Percentiles rank a stretch among this genome's conserved stretches.
These are phyloP conservation scores for Champsocephalus gunnari DNA, from an alignment of 2,797 vertebrate species.

Conservation along the genomic window DNA sequence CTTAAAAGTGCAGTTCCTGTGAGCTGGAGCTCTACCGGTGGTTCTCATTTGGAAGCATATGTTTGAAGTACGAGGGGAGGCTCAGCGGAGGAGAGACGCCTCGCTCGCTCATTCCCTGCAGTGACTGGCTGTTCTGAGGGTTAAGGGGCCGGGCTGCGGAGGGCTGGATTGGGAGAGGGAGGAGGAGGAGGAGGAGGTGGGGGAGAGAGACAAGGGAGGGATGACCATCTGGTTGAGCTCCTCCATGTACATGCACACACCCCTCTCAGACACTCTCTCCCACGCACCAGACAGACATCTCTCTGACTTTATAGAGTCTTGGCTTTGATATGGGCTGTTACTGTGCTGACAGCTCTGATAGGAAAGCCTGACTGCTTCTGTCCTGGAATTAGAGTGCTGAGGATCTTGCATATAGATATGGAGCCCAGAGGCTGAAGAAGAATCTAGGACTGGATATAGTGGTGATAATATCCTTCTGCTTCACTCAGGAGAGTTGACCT, in stretches of 20 bases:
- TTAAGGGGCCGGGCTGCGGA: constrained; percentile 73
- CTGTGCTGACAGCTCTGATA: constrained; percentile 72
- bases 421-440: constrained; percentile 62
- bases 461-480: constrained; percentile 51
- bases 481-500: constrained; percentile 49
- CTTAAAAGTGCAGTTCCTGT: constrained; percentile 57
- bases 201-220: constrained; percentile 71
- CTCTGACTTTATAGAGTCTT: constrained; percentile 57
- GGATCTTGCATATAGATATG: constrained; percentile 67
- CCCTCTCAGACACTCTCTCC: constrained; percentile 67
- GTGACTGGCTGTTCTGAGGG: constrained; percentile 75
- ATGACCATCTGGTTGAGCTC: constrained; percentile 84
- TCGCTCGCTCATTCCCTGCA: constrained; percentile 40
- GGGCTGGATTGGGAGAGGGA: constrained; percentile 57
- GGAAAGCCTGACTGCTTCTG: constrained; percentile 62
- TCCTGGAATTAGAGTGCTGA: constrained; percentile 73
- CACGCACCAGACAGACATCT: constrained; percentile 69
- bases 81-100: constrained; percentile 52
- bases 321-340: constrained; percentile 75
- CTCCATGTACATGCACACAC: constrained; percentile 69
- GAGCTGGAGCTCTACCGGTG: constrained; percentile 50
- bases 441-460: constrained; percentile 64
- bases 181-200: constrained; percentile 56
- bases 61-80: constrained; percentile 72
- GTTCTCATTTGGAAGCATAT: constrained; percentile 73